phyloP scores from a whole-genome alignment of 2,888 invertebrate species.

The Drosophila gaucha region DNA sequence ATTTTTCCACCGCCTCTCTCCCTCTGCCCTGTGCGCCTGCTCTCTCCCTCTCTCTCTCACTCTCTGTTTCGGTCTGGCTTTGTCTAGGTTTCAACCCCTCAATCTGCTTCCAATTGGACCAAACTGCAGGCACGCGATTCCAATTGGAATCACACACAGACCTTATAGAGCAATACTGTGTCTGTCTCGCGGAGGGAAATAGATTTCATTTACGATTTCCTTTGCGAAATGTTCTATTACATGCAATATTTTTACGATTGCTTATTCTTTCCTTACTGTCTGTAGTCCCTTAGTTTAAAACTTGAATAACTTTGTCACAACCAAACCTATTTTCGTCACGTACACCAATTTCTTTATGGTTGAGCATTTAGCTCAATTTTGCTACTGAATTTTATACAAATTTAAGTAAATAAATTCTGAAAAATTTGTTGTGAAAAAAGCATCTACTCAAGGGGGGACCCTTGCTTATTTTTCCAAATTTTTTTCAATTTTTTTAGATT shows the following conservation, averaged over 20 bases:
- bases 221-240: constrained; percentile 12
- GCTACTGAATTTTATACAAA: too few relatives aligned
- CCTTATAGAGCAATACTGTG: neutral
- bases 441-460: too few relatives aligned
- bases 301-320: too few relatives aligned
- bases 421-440: too few relatives aligned
- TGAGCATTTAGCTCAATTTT: too few relatives aligned
- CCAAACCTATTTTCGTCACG: too few relatives aligned
- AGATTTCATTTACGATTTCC: constrained; percentile 28
- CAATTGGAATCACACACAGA: constrained; percentile 15
- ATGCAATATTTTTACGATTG: neutral
- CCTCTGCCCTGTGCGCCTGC: neutral
- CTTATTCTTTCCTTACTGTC: neutral
- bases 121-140: constrained; percentile 7
- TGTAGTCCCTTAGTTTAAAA: too few relatives aligned
- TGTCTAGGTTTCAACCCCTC: constrained; percentile 43
- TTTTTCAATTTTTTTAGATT: too few relatives aligned
- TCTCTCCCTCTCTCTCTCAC: neutral
- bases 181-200: constrained; percentile 14
- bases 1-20: constrained; percentile 7
- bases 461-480: too few relatives aligned
- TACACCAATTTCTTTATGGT: too few relatives aligned
- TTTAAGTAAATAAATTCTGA: too few relatives aligned
- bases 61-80: neutral
- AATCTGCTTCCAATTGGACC: constrained; percentile 41